phyloP scores from a whole-genome alignment of 2,113 vertebrate species.

The Anser brachyrhynchus region DNA sequence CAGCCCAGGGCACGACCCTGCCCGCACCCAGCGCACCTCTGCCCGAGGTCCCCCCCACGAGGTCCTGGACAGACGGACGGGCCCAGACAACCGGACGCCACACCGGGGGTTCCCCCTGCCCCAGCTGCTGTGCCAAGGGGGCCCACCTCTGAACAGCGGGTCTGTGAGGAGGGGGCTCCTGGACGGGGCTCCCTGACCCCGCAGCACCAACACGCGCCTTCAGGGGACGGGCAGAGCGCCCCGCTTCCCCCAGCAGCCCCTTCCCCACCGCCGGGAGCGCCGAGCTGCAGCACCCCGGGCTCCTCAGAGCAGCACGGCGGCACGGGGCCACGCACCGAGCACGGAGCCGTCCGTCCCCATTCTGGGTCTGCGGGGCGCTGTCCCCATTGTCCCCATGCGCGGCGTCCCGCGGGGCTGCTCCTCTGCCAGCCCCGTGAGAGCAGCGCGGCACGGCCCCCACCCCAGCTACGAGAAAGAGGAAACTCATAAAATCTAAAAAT shows the following conservation, averaged over 20 bases:
- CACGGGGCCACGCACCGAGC: background rate
- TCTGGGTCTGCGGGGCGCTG: background rate
- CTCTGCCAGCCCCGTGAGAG: background rate
- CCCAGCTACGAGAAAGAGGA: background rate
- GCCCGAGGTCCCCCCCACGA: background rate
- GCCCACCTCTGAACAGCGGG: no score
- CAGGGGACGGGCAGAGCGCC: no score
- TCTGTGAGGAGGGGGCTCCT: no score
- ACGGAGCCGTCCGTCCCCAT: no score
- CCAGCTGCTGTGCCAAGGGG: no score
- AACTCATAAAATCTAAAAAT: background rate
- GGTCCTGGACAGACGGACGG: accelerated
- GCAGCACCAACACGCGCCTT: no score
- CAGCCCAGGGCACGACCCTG: background rate
- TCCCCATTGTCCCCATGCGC: no score
- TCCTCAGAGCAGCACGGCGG: no score
- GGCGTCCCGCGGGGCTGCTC: background rate
- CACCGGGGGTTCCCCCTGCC: no score
- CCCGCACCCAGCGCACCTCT: background rate
- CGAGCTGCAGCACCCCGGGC: background rate
- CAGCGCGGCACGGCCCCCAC: accelerated
- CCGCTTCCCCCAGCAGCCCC: background rate
- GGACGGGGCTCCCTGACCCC: no score
- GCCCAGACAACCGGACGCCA: accelerated
- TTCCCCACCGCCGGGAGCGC: background rate